phyloP scores from a whole-genome alignment of 2,113 vertebrate species.

The Raja brachyura region DNA sequence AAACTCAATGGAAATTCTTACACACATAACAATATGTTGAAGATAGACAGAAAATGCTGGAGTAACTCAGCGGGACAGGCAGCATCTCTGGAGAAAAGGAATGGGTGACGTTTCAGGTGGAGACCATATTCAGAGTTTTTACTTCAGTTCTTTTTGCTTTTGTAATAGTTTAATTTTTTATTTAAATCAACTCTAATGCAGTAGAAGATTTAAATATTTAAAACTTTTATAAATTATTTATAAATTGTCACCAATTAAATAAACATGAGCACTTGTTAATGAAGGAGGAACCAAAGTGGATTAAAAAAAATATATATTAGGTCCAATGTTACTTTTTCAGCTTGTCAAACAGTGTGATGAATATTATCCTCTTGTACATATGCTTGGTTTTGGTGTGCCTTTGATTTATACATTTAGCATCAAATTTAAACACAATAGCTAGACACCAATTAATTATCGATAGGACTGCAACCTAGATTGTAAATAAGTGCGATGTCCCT shows the following conservation, averaged over 20 bases:
- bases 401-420: background rate
- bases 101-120: too few species aligned
- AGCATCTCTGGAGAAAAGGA: too few species aligned
- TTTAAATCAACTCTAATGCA: too few species aligned
- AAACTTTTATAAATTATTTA: background rate
- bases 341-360: background rate
- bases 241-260: background rate
- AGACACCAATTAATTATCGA: background rate
- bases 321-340: background rate
- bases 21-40: background rate
- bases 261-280: too few species aligned
- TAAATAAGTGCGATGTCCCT: too few species aligned
- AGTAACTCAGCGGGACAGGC: too few species aligned
- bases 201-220: background rate
- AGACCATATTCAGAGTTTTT: too few species aligned
- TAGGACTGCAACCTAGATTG: background rate
- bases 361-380: background rate
- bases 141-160: too few species aligned
- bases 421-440: background rate
- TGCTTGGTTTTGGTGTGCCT: background rate
- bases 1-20: background rate
- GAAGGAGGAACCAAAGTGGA: background rate
- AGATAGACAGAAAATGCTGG: too few species aligned
- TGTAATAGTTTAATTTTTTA: background rate
- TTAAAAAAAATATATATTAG: constrained; percentile 10